Conservation (phyloP, 2,888 invertebrate species). For the Phyllotreta striolata region DNA sequence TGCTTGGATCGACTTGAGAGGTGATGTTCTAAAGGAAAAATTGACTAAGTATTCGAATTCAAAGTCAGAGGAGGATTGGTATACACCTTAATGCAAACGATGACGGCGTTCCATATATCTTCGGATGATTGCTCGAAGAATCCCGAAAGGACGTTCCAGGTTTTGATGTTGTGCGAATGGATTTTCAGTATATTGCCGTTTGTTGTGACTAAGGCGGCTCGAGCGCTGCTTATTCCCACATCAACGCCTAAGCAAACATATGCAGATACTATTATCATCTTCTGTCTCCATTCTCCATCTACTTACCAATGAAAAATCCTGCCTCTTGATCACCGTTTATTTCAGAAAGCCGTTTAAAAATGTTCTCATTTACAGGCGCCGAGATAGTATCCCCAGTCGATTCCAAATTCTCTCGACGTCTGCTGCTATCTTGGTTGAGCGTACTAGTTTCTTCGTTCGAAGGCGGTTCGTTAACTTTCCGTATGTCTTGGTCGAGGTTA, state of each 20-base stretch:
- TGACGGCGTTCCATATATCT: slow-evolving; percentile 84
- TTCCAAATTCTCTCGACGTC: too few species aligned
- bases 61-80: background rate
- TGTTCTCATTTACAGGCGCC: too few species aligned
- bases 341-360: too few species aligned
- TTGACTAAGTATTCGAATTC: background rate
- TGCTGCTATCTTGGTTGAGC: too few species aligned
- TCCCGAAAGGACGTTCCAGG: slow-evolving; percentile 74
- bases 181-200: slow-evolving; percentile 73
- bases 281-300: too few species aligned
- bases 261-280: too few species aligned
- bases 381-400: too few species aligned
- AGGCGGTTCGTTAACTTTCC: too few species aligned
- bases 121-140: slow-evolving; percentile 91
- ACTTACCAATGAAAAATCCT: background rate
- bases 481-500: too few species aligned
- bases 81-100: slow-evolving; percentile 78
- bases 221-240: slow-evolving; percentile 90
- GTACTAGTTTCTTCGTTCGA: too few species aligned
- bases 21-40: slow-evolving; percentile 18
- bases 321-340: too few species aligned
- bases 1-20: slow-evolving; percentile 57
- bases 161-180: slow-evolving; percentile 72
- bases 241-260: slow-evolving; percentile 79
- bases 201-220: slow-evolving; percentile 80